phyloP scores from a whole-genome alignment of 2,113 vertebrate genomes.

The Siniperca knerii region DNA sequence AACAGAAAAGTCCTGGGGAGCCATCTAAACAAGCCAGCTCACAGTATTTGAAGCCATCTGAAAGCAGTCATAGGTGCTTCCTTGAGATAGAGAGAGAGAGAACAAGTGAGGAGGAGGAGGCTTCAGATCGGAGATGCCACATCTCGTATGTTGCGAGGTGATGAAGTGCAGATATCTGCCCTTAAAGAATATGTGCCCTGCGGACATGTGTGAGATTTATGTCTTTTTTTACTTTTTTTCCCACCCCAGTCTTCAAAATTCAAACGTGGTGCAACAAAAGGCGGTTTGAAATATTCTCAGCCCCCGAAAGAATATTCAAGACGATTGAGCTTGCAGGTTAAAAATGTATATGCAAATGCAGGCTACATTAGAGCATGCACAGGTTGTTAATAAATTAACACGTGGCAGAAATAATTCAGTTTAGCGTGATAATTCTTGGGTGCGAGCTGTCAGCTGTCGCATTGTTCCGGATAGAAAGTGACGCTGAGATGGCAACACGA shows the following conservation, averaged over 20 bases:
- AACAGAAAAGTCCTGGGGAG: conserved; percentile 42
- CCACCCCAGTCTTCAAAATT: conserved; percentile 72
- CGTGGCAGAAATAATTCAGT: conserved; percentile 95
- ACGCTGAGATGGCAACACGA: conserved; percentile 87
- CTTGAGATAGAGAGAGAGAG: conserved; percentile 46
- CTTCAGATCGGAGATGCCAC: conserved; percentile 66
- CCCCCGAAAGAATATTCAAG: conserved; percentile 81
- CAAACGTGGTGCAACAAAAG: conserved; percentile 76
- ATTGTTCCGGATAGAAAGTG: conserved; percentile 87
- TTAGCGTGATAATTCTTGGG: conserved; percentile 92
- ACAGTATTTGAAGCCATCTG: conserved; percentile 56
- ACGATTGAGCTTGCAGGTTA: conserved; percentile 82
- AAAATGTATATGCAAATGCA: conserved; percentile 89
- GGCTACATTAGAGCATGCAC: conserved; percentile 87
- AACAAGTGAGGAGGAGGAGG: conserved; percentile 61
- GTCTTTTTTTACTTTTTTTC: conserved; percentile 52
- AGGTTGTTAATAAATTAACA: conserved; percentile 93
- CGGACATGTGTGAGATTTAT: conserved; percentile 76
- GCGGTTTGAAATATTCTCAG: conserved; percentile 71
- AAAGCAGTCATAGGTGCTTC: conserved; percentile 51
- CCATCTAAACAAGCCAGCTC: conserved; percentile 67
- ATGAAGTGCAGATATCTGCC: conserved; percentile 78
- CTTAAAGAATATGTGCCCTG: conserved; percentile 82
- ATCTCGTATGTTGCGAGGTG: conserved; percentile 77
- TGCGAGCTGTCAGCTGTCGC: conserved; percentile 92